Evolutionary conservation across 2,888 invertebrate species (phyloP).

Genomic region (Linyphia triangularis): DNA sequence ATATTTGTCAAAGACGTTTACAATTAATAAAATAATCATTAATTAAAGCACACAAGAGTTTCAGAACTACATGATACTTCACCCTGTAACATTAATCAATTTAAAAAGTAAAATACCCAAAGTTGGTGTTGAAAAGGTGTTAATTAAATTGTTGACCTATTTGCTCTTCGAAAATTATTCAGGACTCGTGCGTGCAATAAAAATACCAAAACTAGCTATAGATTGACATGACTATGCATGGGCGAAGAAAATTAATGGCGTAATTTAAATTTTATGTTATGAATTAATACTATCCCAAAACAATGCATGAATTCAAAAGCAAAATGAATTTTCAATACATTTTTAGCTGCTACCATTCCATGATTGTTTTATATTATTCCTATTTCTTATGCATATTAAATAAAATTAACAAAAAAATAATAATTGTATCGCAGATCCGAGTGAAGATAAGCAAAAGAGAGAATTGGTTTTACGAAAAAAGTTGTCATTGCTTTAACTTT

Average conservation of each 20-base stretch:
- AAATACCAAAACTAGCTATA: not conserved
- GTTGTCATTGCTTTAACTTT: too few relatives aligned
- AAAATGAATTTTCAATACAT: not conserved
- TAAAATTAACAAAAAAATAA: too few relatives aligned
- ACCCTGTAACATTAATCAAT: not conserved
- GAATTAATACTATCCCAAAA: not conserved
- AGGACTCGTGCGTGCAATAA: not conserved
- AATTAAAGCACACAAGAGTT: not conserved
- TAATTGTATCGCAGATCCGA: too few relatives aligned
- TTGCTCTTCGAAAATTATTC: slow-evolving; percentile 15
- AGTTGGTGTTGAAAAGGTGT: not conserved
- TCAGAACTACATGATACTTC: not conserved
- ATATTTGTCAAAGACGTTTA: not conserved
- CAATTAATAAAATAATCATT: not conserved
- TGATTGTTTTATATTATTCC: too few relatives aligned
- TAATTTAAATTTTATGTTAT: not conserved
- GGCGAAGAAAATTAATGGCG: slow-evolving; percentile 21
- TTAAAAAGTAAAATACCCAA: not conserved
- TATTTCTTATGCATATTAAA: too few relatives aligned
- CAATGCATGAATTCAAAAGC: not conserved
- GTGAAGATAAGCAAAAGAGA: too few relatives aligned
- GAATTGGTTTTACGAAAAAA: too few relatives aligned
- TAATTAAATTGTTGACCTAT: slow-evolving; percentile 30
- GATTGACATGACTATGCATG: not conserved
- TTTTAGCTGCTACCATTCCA: too few relatives aligned